A percentile compares a stretch with the other conserved stretches of the same genome.
Conservation (phyloP, 2,113 vertebrate species). For the Xiphias gladius region DNA sequence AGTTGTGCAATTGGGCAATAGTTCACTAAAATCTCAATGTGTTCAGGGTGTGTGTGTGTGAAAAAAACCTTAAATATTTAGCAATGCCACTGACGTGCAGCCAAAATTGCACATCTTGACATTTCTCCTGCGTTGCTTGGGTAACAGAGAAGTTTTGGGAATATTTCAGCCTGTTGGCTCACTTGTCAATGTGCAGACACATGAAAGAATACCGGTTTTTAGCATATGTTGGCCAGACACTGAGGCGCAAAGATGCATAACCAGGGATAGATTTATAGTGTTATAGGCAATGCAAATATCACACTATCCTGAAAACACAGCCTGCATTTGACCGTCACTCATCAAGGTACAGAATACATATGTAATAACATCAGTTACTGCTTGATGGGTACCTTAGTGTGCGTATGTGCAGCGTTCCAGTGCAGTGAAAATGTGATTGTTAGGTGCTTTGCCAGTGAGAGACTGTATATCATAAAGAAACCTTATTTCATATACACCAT, state of each 20-base stretch:
- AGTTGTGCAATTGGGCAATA: neutral
- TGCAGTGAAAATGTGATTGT: slow-evolving; percentile 23
- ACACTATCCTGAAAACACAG: slow-evolving; percentile 59
- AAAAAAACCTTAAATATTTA: neutral
- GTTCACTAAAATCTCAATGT: neutral
- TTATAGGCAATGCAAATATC: slow-evolving; percentile 69
- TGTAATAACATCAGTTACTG: slow-evolving; percentile 56
- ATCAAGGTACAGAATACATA: slow-evolving; percentile 38
- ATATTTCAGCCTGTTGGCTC: slow-evolving; percentile 45
- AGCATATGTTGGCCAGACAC: slow-evolving; percentile 53
- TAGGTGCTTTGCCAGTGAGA: slow-evolving; percentile 15
- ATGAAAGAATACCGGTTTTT: slow-evolving; percentile 36
- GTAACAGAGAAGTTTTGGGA: slow-evolving; percentile 45
- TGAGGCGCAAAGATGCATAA: slow-evolving; percentile 59
- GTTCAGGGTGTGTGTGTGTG: neutral
- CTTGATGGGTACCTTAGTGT: slow-evolving; percentile 50
- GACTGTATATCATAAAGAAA: neutral
- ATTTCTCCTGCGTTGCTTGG: slow-evolving; percentile 5
- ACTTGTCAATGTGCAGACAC: slow-evolving; percentile 29
- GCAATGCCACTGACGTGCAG: slow-evolving; percentile 25
- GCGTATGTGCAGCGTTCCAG: slow-evolving; percentile 30
- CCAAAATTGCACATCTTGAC: neutral
- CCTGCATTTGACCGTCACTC: slow-evolving; percentile 51
- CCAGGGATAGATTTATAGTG: slow-evolving; percentile 47
- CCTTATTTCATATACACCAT: neutral